Percentiles rank a stretch among this genome's conserved stretches.
Conservation (phyloP, 2,113 vertebrate genomes). For the Ibidorhyncha struthersii region DNA sequence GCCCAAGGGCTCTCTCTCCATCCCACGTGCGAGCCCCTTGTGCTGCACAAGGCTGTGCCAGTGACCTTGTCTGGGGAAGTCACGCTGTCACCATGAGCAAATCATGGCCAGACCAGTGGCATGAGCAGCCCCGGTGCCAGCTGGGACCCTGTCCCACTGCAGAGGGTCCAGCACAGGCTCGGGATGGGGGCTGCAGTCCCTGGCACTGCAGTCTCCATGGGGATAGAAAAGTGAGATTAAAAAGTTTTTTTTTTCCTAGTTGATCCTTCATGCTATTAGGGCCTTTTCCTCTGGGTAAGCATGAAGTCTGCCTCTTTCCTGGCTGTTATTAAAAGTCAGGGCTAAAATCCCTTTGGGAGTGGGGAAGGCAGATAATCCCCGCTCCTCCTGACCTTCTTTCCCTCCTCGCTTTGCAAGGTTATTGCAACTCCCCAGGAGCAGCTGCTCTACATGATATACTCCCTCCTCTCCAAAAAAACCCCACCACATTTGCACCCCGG, state of each 20-base stretch:
- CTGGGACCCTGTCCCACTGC: rapidly evolving
- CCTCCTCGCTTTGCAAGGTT: not conserved
- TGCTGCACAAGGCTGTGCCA: not conserved
- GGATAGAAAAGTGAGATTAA: not conserved
- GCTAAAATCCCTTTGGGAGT: slow-evolving; percentile 32
- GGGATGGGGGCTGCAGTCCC: rapidly evolving
- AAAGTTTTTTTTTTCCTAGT: not conserved
- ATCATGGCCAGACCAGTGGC: rapidly evolving
- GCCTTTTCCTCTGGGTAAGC: slow-evolving; percentile 30
- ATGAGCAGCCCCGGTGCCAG: rapidly evolving
- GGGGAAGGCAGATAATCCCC: slow-evolving; percentile 40
- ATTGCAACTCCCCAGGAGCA: not conserved
- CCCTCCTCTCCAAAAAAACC: not conserved
- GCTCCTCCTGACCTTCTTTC: slow-evolving; percentile 42
- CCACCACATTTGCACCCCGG: not conserved
- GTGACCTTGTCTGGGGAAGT: not conserved
- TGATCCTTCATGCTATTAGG: not conserved
- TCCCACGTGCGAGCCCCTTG: rapidly evolving
- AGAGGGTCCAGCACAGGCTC: not conserved
- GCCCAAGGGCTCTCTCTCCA: not conserved
- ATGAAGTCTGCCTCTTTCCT: not conserved
- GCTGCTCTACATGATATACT: not conserved
- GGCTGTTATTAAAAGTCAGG: slow-evolving; percentile 54
- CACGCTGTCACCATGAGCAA: not conserved
- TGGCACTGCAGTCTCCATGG: not conserved